Evolutionary conservation across 2,113 vertebrate genomes (phyloP).

Genomic region (Ciconia stormi): DNA sequence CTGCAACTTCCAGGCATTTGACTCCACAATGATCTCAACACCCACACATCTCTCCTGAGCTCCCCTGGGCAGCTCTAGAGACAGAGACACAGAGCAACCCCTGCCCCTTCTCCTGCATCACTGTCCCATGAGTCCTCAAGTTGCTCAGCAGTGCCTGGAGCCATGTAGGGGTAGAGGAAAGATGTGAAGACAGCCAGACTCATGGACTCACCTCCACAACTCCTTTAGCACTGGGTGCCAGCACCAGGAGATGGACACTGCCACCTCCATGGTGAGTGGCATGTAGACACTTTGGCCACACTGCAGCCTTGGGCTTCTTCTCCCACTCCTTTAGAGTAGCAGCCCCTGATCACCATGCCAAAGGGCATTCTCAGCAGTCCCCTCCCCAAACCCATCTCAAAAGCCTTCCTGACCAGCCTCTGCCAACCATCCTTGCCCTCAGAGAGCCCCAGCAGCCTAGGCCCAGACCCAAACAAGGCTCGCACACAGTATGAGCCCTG

Average conservation of each 20-base stretch:
- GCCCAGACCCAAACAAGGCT: not conserved
- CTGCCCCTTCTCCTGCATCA: not conserved
- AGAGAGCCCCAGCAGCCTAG: not conserved
- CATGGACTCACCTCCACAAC: not conserved
- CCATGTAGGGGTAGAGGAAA: not conserved
- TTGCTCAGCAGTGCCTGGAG: not conserved
- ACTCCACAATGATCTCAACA: not conserved
- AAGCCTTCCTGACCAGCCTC: not conserved
- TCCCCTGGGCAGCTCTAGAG: not conserved
- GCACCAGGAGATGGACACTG: not conserved
- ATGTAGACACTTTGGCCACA: accelerated
- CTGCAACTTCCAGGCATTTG: conserved; percentile 9
- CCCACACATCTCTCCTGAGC: not conserved
- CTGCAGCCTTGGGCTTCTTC: not conserved
- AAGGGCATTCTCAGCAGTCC: not conserved
- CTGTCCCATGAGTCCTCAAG: not conserved
- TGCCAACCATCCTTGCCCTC: not conserved
- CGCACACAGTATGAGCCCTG: accelerated
- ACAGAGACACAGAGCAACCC: not conserved
- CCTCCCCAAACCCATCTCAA: not conserved
- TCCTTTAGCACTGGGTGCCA: not conserved
- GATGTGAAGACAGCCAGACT: not conserved
- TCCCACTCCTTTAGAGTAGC: not conserved
- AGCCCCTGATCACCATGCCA: not conserved
- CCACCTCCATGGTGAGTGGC: not conserved